These are phyloP conservation scores for Virgularia gustaviana DNA, from an alignment of 92 coral and sea anemone species.

Conservation along the genomic window DNA sequence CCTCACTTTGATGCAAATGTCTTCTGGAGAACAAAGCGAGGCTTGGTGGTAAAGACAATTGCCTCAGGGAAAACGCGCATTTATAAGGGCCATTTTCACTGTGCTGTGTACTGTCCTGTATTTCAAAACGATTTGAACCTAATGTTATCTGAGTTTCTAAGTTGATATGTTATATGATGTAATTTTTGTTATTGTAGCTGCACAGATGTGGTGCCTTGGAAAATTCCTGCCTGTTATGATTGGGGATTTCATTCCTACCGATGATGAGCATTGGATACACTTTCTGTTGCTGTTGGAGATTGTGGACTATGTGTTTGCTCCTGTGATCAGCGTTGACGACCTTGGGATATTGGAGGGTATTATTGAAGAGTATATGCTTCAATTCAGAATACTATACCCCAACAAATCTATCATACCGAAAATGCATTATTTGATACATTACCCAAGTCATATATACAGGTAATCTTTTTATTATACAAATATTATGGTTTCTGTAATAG, in stretches of 20 bases:
- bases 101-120: too few species aligned
- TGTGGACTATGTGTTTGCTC: conserved; percentile 27
- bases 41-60: too few species aligned
- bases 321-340: conserved; percentile 5
- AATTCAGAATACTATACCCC: conserved; percentile 29
- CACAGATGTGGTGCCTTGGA: conserved; percentile 45
- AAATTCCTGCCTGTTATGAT: conserved; percentile 33
- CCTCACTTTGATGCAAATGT: too few species aligned
- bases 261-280: conserved; percentile 37
- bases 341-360: conserved; percentile 29
- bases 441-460: conserved; percentile 42
- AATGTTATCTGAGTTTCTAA: not conserved
- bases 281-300: conserved; percentile 16
- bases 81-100: too few species aligned
- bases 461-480: not conserved
- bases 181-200: conserved; percentile 16
- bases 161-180: not conserved
- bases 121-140: not conserved
- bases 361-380: conserved; percentile 34
- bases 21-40: too few species aligned
- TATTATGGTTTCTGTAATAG: too few species aligned
- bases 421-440: conserved; percentile 44
- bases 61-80: too few species aligned
- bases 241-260: conserved; percentile 32
- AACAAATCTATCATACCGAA: conserved; percentile 38